Evolutionary conservation across 2,797 vertebrate species (phyloP).

Genomic region (Sphenodon punctatus): DNA sequence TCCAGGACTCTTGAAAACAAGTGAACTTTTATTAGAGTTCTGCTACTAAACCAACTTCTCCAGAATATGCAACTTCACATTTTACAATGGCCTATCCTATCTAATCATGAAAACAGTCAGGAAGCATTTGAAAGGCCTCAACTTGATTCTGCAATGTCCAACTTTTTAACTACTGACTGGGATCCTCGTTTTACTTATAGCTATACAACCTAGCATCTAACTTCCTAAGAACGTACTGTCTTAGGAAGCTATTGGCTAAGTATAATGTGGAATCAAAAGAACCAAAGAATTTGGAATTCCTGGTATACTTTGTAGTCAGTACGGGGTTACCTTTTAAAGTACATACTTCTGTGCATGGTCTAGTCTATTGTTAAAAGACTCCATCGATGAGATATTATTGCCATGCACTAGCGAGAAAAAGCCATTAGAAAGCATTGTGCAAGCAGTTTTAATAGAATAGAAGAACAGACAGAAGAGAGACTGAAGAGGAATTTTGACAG

Average conservation of each 20-base stretch:
- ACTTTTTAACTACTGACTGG: neutral
- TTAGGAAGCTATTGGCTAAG: neutral
- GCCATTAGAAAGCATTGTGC: too few species aligned
- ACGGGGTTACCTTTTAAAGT: neutral
- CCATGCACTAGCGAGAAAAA: too few species aligned
- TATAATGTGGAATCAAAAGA: slow-evolving; percentile 9
- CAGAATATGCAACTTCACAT: fast-evolving
- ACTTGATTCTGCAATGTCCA: neutral
- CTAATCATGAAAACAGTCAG: neutral
- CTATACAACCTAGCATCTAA: neutral
- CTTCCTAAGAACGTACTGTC: neutral
- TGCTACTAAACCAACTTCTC: neutral
- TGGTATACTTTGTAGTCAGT: slow-evolving; percentile 8
- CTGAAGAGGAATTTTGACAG: too few species aligned
- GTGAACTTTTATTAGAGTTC: neutral
- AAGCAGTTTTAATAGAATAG: too few species aligned
- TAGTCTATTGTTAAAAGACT: neutral
- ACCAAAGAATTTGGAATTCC: slow-evolving; percentile 36
- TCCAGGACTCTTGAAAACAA: neutral
- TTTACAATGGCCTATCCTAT: neutral
- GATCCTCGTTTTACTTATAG: neutral
- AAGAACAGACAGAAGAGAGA: too few species aligned
- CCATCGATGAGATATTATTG: slow-evolving; percentile 24
- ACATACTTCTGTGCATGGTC: slow-evolving; percentile 3
- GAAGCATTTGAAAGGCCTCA: neutral